These are phyloP conservation scores for Argentina silus DNA, from an alignment of 2,797 vertebrate genomes.

Conservation along the genomic window DNA sequence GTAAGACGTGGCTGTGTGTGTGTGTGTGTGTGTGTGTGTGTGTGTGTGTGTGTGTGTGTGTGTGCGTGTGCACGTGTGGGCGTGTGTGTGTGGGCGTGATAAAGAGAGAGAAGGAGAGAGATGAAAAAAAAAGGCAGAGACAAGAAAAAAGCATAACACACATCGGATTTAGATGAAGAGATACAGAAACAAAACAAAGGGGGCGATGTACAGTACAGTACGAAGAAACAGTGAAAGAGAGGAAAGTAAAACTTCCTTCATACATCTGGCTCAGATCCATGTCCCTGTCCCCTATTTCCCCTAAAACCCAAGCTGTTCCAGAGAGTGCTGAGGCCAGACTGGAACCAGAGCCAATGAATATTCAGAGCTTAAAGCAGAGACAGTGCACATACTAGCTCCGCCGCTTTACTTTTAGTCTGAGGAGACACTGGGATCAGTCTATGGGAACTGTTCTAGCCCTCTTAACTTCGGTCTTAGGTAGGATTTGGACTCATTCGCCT, in stretches of 20 bases:
- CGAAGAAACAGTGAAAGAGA: background rate
- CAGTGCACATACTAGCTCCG: background rate
- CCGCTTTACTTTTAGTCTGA: background rate
- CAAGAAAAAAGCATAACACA: no score
- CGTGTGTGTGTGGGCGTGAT: background rate
- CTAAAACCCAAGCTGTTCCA: constrained; percentile 5
- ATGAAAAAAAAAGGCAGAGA: background rate
- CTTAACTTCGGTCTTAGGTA: background rate
- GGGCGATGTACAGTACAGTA: no score
- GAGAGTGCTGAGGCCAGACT: constrained; percentile 1
- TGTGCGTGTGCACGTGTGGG: no score
- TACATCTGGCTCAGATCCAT: background rate
- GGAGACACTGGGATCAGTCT: background rate
- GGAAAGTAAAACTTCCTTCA: background rate
- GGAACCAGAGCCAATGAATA: constrained; percentile 3
- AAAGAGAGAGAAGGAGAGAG: background rate
- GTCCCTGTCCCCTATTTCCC: background rate
- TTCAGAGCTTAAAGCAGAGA: background rate
- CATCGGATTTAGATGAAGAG: no score
- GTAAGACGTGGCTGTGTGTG: background rate
- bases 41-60: background rate
- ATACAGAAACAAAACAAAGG: no score
- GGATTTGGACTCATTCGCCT: background rate
- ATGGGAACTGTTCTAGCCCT: background rate
- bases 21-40: background rate